Percentiles rank a stretch among this genome's conserved stretches.
These are phyloP conservation scores for Cyprinodon variegatus DNA, from an alignment of 2,113 vertebrate species.

Conservation along the genomic window DNA sequence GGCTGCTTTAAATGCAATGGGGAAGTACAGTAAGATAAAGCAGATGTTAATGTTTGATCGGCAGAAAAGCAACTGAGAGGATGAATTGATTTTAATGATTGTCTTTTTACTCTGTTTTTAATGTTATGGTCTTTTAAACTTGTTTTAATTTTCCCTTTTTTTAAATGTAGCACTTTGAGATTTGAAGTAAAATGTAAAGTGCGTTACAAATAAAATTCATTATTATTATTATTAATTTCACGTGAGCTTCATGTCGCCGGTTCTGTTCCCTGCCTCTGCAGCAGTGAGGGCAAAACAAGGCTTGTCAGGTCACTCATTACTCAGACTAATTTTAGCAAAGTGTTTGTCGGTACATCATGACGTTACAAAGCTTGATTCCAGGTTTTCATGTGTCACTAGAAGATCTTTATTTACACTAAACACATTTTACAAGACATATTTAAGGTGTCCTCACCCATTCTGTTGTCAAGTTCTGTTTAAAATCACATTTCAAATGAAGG, in stretches of 20 bases:
- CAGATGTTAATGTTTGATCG: neutral
- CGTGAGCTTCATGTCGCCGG: neutral
- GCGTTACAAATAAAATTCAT: no score
- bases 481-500: neutral
- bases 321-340: neutral
- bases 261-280: neutral
- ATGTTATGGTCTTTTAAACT: no score
- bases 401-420: neutral
- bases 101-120: no score
- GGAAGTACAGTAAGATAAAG: neutral
- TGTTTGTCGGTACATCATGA: slow-evolving; percentile 8
- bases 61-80: neutral
- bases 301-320: slow-evolving; percentile 3
- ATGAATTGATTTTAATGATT: neutral
- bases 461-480: neutral
- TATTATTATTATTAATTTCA: neutral
- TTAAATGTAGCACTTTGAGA: no score
- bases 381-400: neutral
- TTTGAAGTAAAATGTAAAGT: no score
- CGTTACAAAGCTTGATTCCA: neutral
- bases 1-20: slow-evolving; percentile 7
- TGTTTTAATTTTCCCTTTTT: no score
- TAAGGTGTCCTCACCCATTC: neutral
- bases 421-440: neutral
- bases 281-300: neutral